Percentiles rank a stretch among this genome's conserved stretches.
Conservation (phyloP, 2,888 invertebrate genomes). For the Pseudoips prasinana region DNA sequence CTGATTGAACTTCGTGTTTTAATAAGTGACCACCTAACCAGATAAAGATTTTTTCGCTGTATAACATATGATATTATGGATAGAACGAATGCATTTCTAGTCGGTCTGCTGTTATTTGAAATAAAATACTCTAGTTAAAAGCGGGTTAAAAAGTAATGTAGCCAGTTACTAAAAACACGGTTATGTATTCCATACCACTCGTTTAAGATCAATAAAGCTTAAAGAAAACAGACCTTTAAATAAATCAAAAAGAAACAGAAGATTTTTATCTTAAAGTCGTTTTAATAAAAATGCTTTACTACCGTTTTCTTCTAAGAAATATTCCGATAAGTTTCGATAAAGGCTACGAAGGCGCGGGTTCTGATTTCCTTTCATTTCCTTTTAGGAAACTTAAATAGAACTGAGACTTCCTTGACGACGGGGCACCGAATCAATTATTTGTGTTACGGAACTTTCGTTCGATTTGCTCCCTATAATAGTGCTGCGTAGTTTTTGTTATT, state of each 20-base stretch:
- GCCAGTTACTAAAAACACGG: too few species aligned
- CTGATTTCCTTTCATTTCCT: constrained; percentile 82
- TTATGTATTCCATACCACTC: too few species aligned
- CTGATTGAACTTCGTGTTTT: too few species aligned
- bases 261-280: constrained; percentile 53
- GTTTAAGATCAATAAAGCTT: too few species aligned
- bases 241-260: constrained; percentile 37
- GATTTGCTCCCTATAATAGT: constrained; percentile 60
- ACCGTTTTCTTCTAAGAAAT: constrained; percentile 56
- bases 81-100: too few species aligned
- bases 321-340: constrained; percentile 76
- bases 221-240: too few species aligned
- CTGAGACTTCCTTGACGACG: constrained; percentile 76
- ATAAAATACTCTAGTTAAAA: too few species aligned
- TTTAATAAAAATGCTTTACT: constrained; percentile 60
- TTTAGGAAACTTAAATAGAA: constrained; percentile 81
- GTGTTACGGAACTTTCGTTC: constrained; percentile 68
- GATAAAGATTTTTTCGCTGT: too few species aligned
- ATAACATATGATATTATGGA: too few species aligned
- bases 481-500: constrained; percentile 52
- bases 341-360: constrained; percentile 65
- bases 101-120: too few species aligned
- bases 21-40: too few species aligned
- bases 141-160: too few species aligned
- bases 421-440: constrained; percentile 78